Evolutionary conservation across 2,888 invertebrate species (phyloP), one percentile per base, ranked within the genome.

Genomic region (Monochamus alternatus): DNA sequence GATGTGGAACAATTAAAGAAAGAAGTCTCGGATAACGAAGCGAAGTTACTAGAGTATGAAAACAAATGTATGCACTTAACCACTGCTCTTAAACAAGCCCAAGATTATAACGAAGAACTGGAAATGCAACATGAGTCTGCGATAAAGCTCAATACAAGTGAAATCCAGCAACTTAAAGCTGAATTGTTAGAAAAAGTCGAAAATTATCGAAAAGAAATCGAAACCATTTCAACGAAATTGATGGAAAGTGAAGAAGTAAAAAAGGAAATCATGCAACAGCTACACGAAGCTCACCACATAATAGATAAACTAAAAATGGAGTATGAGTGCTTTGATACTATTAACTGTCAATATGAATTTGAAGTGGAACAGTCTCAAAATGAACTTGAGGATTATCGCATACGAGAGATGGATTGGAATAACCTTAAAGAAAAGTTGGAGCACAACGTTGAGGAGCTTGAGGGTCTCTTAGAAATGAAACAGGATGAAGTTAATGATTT

Each of bases 1-100:
- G 92, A 92, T 84, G 89, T 92, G 1, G 92, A 92, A 82, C 90
- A 90, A 84, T 86, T 93, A 84, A 83, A 90, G 90, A 84, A 84
- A 88, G 83, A 89, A 84, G 70, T 89, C 22, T 80, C 84, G 31
- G 77, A 77, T 9, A 85, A 84, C 64, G 89, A 89, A 79, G 79
- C 79, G 44, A 84, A 85, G 66, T 83, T 88, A 14, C 70, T 89
- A 1, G 83, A 86, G 38, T 84, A 82, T 43, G 88, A 89, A 81
- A 81, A 81, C 22, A 86, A 85, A 82, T 85, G 84, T 60, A 82
- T 84, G 58, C 82, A 85, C 55, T 74, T 88, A 12, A 77, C 67
- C 7, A 79, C 83, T 3, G 86, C 88, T 75, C 77, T 88, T 22
- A 77, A 85, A 43, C 80, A 84, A 52, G 76, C 85, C 0, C 82